A percentile compares a stretch with the other conserved stretches of the same genome.
These are phyloP conservation scores for Leuciscus idus DNA, from an alignment of 2,113 vertebrate genomes.

Conservation along the genomic window DNA sequence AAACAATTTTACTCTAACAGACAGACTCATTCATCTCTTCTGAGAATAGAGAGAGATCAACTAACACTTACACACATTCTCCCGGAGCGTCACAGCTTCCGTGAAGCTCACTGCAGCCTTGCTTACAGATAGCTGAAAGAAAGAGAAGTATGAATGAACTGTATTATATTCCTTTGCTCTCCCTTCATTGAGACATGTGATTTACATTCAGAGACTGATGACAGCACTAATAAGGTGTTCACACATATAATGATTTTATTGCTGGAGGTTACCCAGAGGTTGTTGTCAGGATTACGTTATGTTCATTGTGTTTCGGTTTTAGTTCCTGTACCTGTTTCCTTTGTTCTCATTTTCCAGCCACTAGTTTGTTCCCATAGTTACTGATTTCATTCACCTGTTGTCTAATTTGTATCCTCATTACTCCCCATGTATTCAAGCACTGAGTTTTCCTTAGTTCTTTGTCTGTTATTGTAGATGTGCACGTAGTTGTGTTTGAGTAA, in stretches of 20 bases:
- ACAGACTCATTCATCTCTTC: conserved; percentile 29
- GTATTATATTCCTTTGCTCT: neutral
- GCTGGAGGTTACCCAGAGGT: neutral
- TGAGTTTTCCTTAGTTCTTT: too few relatives aligned
- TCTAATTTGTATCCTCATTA: too few relatives aligned
- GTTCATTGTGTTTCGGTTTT: too few relatives aligned
- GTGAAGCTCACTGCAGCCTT: conserved; percentile 88
- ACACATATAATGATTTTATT: neutral
- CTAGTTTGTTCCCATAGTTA: too few relatives aligned
- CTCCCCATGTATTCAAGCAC: too few relatives aligned
- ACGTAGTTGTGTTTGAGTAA: too few relatives aligned
- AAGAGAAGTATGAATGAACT: conserved; percentile 24
- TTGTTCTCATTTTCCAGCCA: too few relatives aligned
- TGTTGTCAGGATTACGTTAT: too few relatives aligned
- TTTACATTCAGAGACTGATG: neutral
- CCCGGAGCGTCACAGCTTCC: conserved; percentile 84
- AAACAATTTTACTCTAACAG: neutral
- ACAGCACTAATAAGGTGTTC: neutral
- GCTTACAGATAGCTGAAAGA: conserved; percentile 88
- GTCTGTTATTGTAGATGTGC: too few relatives aligned
- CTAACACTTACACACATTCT: conserved; percentile 88
- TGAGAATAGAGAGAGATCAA: neutral
- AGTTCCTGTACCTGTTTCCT: too few relatives aligned
- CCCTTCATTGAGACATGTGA: conserved; percentile 31
- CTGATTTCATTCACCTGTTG: too few relatives aligned